Base-by-base conservation (phyloP, 2,797 vertebrate genomes). In the Siniperca scherzeri region DNA sequence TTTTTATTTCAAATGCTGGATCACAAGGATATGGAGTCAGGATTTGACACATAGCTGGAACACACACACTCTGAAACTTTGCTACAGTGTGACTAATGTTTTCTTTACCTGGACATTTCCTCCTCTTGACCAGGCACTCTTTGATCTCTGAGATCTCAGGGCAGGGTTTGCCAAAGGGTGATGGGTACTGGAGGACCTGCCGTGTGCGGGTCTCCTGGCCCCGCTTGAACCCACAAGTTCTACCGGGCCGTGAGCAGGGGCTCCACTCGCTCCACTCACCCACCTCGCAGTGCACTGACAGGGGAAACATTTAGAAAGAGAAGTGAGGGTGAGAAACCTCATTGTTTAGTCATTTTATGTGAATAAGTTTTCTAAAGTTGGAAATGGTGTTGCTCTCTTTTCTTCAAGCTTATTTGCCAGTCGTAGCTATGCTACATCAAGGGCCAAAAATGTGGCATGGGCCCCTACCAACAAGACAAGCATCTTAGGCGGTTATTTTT, bases 181-280 rank as follows among this genome's bases (percentile, higher is more conserved):
- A 97, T 0, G 98, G 97, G 88, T 96, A 95, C 87, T 97, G 97
- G 70, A 97, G 79, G 83, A 99, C 96, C 89, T 97, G 97, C 88
- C 98, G 95, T 50, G 95, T 96, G 85, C 98, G 97, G 73, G 96
- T 96, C 96, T 99, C 97, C 91, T 97, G 97, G 79, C 98, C 97
- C 83, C 96, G 96, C 94, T 96, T 98, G 95, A 98, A 98, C 84
- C 97, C 97, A 82, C 99, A 99, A 21, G 95, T 97, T 96, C 97
- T 98, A 55, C 97, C 97, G 70, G 95, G 96, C 88, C 97, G 97
- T 60, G 92, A 96, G 91, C 99, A 99, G 69, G 97, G 93, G 88
- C 97, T 96, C 99, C 99, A 99, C 16, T 96, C 95, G 64, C 97
- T 96, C 99, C 99, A 99, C 70, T 98, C 97, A 14, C 95, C 96